Conservation (phyloP, 2,888 invertebrate species). For the Carabus problematicus region DNA sequence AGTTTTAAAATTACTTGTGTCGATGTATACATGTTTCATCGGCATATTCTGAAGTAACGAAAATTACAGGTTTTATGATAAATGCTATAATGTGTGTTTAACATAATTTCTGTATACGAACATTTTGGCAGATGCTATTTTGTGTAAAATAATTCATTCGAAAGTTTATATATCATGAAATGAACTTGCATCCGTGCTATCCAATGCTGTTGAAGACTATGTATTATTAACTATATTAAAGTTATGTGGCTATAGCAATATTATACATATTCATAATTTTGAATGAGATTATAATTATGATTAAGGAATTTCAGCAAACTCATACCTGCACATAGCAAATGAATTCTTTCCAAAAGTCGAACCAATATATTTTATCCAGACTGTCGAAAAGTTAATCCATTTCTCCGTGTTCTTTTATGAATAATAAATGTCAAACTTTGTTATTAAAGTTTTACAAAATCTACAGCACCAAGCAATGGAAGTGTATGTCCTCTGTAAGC, state of each 20-base stretch:
- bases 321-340: slow-evolving; percentile 34
- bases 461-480: slow-evolving; percentile 39
- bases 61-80: no score
- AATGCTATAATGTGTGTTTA: no score
- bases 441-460: slow-evolving; percentile 46
- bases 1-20: no score
- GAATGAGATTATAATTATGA: no score
- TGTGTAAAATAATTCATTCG: no score
- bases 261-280: not conserved
- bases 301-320: not conserved
- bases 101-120: no score
- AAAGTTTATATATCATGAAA: no score
- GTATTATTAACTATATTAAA: not conserved
- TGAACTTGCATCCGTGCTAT: no score
- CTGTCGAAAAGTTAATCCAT: slow-evolving; percentile 41
- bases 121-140: no score
- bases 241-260: not conserved
- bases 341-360: slow-evolving; percentile 41
- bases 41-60: no score
- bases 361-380: slow-evolving; percentile 37
- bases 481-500: slow-evolving; percentile 31
- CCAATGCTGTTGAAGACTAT: not conserved
- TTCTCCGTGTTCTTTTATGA: slow-evolving; percentile 45
- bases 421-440: slow-evolving; percentile 48
- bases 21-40: no score